Evolutionary conservation across 1,140 invertebrate genomes (phyloP), one percentile per base, ranked within the genome.

Genomic region (Drosophila kepulauana): DNA sequence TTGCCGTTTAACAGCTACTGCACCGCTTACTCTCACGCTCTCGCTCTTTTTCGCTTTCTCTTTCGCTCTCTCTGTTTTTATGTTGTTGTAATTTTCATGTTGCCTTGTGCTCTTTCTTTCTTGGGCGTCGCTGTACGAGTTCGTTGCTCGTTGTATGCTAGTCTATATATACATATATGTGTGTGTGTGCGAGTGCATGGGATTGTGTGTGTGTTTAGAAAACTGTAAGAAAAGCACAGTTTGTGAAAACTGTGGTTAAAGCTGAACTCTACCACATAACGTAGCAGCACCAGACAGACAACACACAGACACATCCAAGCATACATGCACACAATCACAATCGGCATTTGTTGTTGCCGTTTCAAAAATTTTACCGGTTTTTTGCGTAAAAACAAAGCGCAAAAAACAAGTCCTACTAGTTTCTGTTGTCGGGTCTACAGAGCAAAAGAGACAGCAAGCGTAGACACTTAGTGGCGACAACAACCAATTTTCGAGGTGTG

Each of bases 391-490:
- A 82, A 81, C 64, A 79, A 79, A 69, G 62, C 68, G 75, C 75
- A 81, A 75, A 78, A 88, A 89, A 89, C 85, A 81, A 89, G 85
- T 90, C 86, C 70, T 90, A 81, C 85, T 66, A 89, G 86, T 89
- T 89, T 81, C 51, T 74, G 58, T 64, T 74, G 43, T 38, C 45
- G 51, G 46, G 68, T 33, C 33, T 68, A 43, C 3, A 48, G 63
- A n/a, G 62, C 38, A 46, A 68, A 49, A 41, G 54, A 65, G 76
- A 79, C 35, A 57, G 66, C 63, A 62, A 67, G 67, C 79, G 71
- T 73, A 63, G 65, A 56, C 62, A 77, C 61, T 85, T 81, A 89
- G 86, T 57, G 15, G 52, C 62, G 78, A 81, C 86, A 61, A 28
- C 46, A 90, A 86, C 86, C 86, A 67, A 69, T 79, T 81, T 87